These are phyloP conservation scores for Oscheius sp. DNA, from an alignment of 2,888 invertebrate species.

Conservation along the genomic window DNA sequence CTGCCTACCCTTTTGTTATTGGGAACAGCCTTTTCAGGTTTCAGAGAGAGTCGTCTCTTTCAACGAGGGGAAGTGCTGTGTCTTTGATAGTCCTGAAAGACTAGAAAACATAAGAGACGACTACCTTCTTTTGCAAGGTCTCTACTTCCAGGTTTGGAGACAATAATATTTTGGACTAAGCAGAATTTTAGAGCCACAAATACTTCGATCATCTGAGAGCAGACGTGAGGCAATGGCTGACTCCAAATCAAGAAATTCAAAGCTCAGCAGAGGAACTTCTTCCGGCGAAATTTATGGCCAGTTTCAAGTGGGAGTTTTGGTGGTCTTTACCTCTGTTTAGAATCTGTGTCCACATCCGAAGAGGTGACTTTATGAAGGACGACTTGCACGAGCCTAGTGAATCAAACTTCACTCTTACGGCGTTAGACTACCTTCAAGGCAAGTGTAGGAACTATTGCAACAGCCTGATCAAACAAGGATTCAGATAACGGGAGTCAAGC, in stretches of 20 bases:
- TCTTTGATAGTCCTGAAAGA: conserved; percentile 18
- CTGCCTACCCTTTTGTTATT: neutral
- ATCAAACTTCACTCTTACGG: conserved; percentile 29
- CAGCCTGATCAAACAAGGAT: no score
- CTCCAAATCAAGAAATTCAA: neutral
- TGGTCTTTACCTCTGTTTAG: conserved; percentile 15
- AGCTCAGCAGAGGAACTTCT: neutral
- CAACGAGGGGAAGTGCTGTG: conserved; percentile 11
- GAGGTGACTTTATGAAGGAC: conserved; percentile 41
- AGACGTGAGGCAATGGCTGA: conserved; percentile 13
- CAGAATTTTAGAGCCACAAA: conserved; percentile 1
- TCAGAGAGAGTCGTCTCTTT: neutral
- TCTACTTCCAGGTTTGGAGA: conserved; percentile 11
- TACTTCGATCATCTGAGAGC: conserved; percentile 23
- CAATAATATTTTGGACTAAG: neutral
- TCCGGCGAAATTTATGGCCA: neutral
- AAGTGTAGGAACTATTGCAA: conserved; percentile 24
- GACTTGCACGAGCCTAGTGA: conserved; percentile 37
- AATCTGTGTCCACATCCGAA: conserved; percentile 39
- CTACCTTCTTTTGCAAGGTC: neutral
- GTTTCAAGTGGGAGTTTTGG: neutral
- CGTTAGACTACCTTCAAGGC: conserved; percentile 29
- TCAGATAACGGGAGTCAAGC: no score
- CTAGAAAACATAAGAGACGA: conserved; percentile 2
- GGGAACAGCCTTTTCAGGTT: neutral